Conservation (phyloP, 2,888 invertebrate genomes). For the Escarpia spicata region DNA sequence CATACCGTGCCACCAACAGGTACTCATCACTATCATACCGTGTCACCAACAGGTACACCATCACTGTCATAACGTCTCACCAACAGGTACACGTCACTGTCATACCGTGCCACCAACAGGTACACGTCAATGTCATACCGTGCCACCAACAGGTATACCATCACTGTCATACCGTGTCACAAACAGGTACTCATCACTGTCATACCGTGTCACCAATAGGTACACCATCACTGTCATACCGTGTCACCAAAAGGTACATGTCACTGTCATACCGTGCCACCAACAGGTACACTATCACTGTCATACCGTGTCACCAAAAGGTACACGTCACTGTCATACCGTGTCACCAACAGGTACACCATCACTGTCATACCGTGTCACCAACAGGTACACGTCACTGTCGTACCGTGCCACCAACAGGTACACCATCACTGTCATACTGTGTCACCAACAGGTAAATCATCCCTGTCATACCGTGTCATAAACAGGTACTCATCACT, state of each 20-base stretch:
- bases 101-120: too few relatives aligned
- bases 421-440: not conserved
- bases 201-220: not conserved
- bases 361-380: not conserved
- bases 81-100: too few relatives aligned
- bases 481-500: not conserved
- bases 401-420: too few relatives aligned
- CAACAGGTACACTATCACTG: not conserved
- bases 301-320: not conserved
- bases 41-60: too few relatives aligned
- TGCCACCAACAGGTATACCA: not conserved
- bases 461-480: not conserved
- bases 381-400: not conserved
- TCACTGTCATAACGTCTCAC: too few relatives aligned
- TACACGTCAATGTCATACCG: too few relatives aligned
- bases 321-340: not conserved
- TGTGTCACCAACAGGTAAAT: not conserved
- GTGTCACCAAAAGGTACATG: not conserved
- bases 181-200: not conserved
- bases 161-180: not conserved
- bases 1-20: too few relatives aligned
- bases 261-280: not conserved
- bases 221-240: not conserved
- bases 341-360: not conserved
- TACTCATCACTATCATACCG: too few relatives aligned